These are phyloP conservation scores for Macropodus opercularis DNA, from an alignment of 2,797 vertebrate genomes.

Conservation along the genomic window DNA sequence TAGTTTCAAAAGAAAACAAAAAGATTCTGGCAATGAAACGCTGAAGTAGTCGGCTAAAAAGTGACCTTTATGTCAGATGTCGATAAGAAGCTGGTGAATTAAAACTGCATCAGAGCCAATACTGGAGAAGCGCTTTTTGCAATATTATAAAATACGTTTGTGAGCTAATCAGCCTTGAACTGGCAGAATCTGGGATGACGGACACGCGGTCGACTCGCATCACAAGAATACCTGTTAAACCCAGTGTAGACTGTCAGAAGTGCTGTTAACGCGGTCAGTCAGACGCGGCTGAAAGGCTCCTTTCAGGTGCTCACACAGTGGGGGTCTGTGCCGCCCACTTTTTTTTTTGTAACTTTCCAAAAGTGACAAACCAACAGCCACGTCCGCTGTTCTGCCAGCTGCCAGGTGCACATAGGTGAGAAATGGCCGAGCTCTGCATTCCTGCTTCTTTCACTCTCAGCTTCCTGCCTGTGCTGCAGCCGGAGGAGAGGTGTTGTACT, in stretches of 20 bases:
- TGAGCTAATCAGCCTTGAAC: too few relatives aligned
- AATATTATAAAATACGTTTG: too few relatives aligned
- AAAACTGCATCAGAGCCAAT: too few relatives aligned
- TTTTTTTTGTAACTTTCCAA: constrained; percentile 68
- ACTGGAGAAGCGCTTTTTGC: too few relatives aligned
- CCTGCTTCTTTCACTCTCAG: constrained; percentile 4
- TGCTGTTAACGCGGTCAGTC: constrained; percentile 32
- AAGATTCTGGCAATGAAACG: too few relatives aligned
- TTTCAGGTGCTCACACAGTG: constrained; percentile 58
- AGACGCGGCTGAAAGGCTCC: constrained; percentile 62
- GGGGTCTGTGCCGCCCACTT: constrained; percentile 44
- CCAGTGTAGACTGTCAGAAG: constrained; percentile 5
- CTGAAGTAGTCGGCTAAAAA: too few relatives aligned
- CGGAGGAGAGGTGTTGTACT: not conserved
- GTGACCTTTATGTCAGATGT: too few relatives aligned
- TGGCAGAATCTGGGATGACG: too few relatives aligned
- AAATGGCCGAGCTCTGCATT: constrained; percentile 29
- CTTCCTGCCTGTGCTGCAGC: constrained; percentile 5
- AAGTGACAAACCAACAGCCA: constrained; percentile 56
- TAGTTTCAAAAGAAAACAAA: too few relatives aligned
- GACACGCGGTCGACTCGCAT: not conserved
- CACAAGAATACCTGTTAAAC: constrained; percentile 25
- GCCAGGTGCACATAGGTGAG: constrained; percentile 56
- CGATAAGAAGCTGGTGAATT: too few relatives aligned
- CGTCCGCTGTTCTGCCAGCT: constrained; percentile 45